phyloP scores from a whole-genome alignment of 2,888 invertebrate genomes.

The Polymixis flavicincta region DNA sequence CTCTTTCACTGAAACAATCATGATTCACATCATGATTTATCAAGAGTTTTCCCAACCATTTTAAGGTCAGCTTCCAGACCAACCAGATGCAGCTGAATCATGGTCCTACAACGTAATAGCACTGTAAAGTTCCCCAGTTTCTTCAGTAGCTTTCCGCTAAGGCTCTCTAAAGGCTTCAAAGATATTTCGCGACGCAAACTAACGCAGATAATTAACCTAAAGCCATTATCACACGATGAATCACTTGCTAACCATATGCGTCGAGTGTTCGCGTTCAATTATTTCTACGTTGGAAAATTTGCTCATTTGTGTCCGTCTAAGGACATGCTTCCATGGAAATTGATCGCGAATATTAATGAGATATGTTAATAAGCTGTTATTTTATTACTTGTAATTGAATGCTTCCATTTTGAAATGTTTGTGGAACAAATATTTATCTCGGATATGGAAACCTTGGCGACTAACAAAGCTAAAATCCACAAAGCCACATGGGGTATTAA shows the following conservation, averaged over 20 bases:
- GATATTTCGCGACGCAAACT: slow-evolving; percentile 55
- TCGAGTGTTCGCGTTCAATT: slow-evolving; percentile 39
- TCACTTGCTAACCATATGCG: slow-evolving; percentile 52
- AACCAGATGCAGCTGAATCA: background rate
- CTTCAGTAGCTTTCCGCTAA: slow-evolving; percentile 60
- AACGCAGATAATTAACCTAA: slow-evolving; percentile 56
- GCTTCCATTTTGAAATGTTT: slow-evolving; percentile 30
- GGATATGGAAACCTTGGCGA: background rate
- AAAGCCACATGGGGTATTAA: background rate
- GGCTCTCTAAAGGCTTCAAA: slow-evolving; percentile 61
- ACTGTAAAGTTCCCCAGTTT: slow-evolving; percentile 23
- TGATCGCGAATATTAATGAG: slow-evolving; percentile 43
- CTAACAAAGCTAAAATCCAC: background rate
- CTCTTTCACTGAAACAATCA: background rate
- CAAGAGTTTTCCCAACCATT: background rate
- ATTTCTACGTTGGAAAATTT: slow-evolving; percentile 63
- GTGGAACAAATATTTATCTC: slow-evolving; percentile 18
- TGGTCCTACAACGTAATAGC: background rate
- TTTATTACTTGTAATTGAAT: slow-evolving; percentile 42
- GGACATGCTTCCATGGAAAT: slow-evolving; percentile 54
- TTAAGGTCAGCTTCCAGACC: background rate
- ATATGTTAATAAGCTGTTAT: slow-evolving; percentile 42
- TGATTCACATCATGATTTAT: background rate
- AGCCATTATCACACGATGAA: slow-evolving; percentile 59
- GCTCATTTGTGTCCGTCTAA: slow-evolving; percentile 32